Base-by-base conservation (phyloP, 2,113 vertebrate genomes). In the Vombatus ursinus region DNA sequence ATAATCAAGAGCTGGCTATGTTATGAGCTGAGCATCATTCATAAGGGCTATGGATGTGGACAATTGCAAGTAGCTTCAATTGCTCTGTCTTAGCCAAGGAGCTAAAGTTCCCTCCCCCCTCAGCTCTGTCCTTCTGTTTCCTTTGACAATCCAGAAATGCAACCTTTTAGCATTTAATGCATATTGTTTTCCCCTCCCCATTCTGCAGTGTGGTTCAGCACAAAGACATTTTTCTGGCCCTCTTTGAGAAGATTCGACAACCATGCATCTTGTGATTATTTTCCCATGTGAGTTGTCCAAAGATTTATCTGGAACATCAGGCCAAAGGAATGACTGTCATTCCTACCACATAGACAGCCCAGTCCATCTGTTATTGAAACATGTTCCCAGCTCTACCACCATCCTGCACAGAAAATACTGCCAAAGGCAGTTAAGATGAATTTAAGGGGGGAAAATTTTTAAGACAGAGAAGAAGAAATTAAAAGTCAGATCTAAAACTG, bases 271-370 rank as follows among this genome's bases (percentile, higher is more conserved):
- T 93, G 8, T 47, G 94, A 37, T 96, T 84, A 49, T 94, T 97
- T 97, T 90, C 89, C 25, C 48, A 95, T 93, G 89, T 90, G 52
- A 96, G 94, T 96, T 96, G 52, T 95, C 90, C 90, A 84, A 96
- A 95, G 57, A 95, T 49, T 95, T 94, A 96, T 57, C 61, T 94
- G 28, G 50, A 97, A 90, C 84, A 93, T 37, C 92, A 96, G 49
- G 95, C 3, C 61, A 94, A 98, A 96, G 91, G 94, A 97, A 96
- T 93, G 50, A 68, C 91, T 93, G 89, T 24, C 97, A 89, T 96
- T 97, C 19, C 31, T 57, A 94, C 16, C 91, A 94, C 92, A 95
- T 90, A 95, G 52, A 91, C 96, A 97, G 47, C 49, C 89, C 0
- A 9, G 96, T 91, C 53, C 25, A 92, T 95, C 53, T 96, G 0